Percentiles rank a stretch among this genome's conserved stretches.
Evolutionary conservation across 2,797 vertebrate genomes (phyloP).

Genomic region (Poecile montanus): DNA sequence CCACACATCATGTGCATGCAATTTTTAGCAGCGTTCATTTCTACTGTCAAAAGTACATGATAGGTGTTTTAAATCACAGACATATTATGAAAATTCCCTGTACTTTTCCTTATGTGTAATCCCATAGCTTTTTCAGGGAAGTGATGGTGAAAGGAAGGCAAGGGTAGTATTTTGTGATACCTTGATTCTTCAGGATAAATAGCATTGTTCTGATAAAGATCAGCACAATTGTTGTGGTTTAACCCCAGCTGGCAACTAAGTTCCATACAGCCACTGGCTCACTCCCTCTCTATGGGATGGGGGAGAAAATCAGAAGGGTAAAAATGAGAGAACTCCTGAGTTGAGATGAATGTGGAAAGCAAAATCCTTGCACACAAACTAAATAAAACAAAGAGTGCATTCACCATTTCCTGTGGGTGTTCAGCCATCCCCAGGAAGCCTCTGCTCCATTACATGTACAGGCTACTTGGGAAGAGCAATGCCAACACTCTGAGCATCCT

Average conservation of each 20-base stretch:
- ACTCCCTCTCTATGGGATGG: not conserved
- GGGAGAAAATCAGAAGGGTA: not conserved
- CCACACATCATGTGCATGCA: not conserved
- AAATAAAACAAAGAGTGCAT: not conserved
- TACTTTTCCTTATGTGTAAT: not conserved
- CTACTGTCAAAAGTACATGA: not conserved
- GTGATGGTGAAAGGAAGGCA: not conserved
- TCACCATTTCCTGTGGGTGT: not conserved
- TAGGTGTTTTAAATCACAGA: not conserved
- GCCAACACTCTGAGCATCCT: accelerated
- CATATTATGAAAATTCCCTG: not conserved
- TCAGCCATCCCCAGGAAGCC: not conserved
- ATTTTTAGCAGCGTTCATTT: conserved; percentile 5
- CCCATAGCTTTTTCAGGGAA: not conserved
- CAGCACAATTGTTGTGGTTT: not conserved
- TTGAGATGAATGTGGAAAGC: not conserved
- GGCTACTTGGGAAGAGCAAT: not conserved
- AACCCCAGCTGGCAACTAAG: not conserved
- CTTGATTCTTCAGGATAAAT: not conserved
- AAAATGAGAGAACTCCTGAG: not conserved
- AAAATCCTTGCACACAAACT: not conserved
- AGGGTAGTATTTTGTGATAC: not conserved
- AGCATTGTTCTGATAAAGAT: not conserved
- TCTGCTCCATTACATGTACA: not conserved
- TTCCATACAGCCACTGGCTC: not conserved